A percentile compares a stretch with the other conserved stretches of the same genome.
phyloP scores from a whole-genome alignment of 1,140 invertebrate species.

The Drosophila insularis region DNA sequence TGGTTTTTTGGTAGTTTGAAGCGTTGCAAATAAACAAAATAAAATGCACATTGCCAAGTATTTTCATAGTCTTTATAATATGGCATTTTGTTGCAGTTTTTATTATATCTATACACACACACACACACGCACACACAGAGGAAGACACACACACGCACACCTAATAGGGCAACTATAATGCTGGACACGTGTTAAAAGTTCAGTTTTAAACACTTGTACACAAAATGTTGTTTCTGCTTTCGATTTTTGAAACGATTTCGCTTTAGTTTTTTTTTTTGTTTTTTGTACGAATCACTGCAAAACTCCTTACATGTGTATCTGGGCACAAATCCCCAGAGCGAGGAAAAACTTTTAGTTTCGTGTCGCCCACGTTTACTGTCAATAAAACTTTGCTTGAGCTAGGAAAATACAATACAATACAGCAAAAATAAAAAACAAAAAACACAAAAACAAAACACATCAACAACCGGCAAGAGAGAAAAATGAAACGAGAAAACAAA shows the following conservation, averaged over 20 bases:
- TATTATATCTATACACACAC: slow-evolving; percentile 1
- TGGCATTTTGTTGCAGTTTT: slow-evolving; percentile 49
- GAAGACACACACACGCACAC: not conserved
- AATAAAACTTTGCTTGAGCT: slow-evolving; percentile 74
- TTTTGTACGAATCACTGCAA: slow-evolving; percentile 55
- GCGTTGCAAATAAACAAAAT: slow-evolving; percentile 52
- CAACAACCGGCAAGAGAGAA: slow-evolving; percentile 17
- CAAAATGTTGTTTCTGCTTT: slow-evolving; percentile 56
- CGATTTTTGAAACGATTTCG: slow-evolving; percentile 52
- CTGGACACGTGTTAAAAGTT: slow-evolving; percentile 77
- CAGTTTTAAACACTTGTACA: slow-evolving; percentile 75
- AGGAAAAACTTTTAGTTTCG: slow-evolving; percentile 68
- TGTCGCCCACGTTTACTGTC: slow-evolving; percentile 77
- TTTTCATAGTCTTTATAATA: slow-evolving; percentile 52
- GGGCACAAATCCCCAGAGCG: slow-evolving; percentile 62
- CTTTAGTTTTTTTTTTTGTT: slow-evolving; percentile 46
- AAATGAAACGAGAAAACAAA: slow-evolving; percentile 18
- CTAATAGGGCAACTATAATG: slow-evolving; percentile 50
- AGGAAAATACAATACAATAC: slow-evolving; percentile 32
- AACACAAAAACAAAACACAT: slow-evolving; percentile 23
- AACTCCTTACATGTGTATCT: slow-evolving; percentile 36
- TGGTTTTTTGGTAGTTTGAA: slow-evolving; percentile 50
- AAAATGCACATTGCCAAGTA: slow-evolving; percentile 48
- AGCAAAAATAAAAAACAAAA: slow-evolving; percentile 10
- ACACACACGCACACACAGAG: not conserved